Evolutionary conservation across 1,140 invertebrate genomes (phyloP), one percentile per base, ranked within the genome.

Genomic region (Dendroctonus ponderosae): DNA sequence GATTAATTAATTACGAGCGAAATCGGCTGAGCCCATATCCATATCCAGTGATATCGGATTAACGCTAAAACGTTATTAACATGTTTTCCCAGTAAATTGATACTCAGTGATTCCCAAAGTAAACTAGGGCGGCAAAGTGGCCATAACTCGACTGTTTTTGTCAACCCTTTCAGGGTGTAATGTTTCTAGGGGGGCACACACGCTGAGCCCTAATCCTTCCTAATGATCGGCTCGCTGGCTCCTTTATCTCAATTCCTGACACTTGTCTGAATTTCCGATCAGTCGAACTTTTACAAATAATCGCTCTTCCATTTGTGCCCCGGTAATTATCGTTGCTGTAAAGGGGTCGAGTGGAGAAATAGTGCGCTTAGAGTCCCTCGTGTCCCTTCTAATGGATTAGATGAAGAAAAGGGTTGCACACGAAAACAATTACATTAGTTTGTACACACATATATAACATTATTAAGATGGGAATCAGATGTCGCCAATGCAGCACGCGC

Each of bases 281-380:
- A 58, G 50, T 43, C 46, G 60, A 66, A 65, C 64, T 70, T 68
- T 70, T 67, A 67, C 74, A 67, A 73, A 73, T 72, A 74, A 75
- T 73, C 67, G 68, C 66, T 73, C 71, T 75, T 75, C 74, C 75
- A 74, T 75, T 73, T 70, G 72, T 66, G 66, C 37, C 61, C 50
- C 57, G n/a, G 62, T 67, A 77, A 78, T 78, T 76, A 78, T 75
- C 72, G 74, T 76, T 76, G 70, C 74, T 70, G 69, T 72, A 70
- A 76, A 71, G 66, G 69, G 71, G 71, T 51, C 62, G 60, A 54
- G 58, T 68, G 66, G 69, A 67, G 62, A 70, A 71, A 69, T 70
- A 68, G 68, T 67, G 64, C 61, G 57, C 40, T 60, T 61, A 59
- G 63, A 65, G 69, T 68, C 72, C 70, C 68, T 72, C 70, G 43